Base-by-base conservation (phyloP, 1,140 invertebrate species). In the Heliconius himera region DNA sequence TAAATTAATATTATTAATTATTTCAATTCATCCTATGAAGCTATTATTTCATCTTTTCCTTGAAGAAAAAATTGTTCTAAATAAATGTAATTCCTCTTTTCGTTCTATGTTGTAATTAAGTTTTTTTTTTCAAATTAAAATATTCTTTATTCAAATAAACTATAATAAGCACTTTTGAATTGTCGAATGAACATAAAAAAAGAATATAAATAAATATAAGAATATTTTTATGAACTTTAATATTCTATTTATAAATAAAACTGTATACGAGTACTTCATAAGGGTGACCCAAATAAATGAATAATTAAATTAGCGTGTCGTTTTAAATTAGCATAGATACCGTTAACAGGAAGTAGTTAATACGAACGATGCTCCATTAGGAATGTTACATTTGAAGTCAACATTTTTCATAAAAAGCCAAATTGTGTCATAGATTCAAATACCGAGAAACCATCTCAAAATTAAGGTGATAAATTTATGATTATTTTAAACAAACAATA, bases 271-370 rank as follows among this genome's bases (percentile, higher is more conserved):
- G 3, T 22, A 22, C n/a, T 22, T 56, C 9, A 26, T 66, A 66
- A 29, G 60, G 60, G 60, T 66, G 60, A 29, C 60, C 60, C 4
- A 66, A 74, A 74, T 56, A 74, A 22, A 6, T 56, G 29, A 38
- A 74, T 60, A 56, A 29, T 33, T 74, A 33, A 38, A 74, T 60
- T 74, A 74, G 49, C 29, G 49, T 56, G 60, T 66, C 60, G 60
- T 56, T 56, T n/a, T 33, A 74, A 54, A 74, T 74, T 56, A 74
- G 73, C 51, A 56, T 36, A 56, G 73, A 74, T 26, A 74, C 73
- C 26, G 73, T 74, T 74, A 74, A 38, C 73, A 74, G 73, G 73
- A 74, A 74, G 51, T 9, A 20, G 60, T 29, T 66, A 66, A 26
- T 66, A 66, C 60, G 29, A 66, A 29, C 60, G 60, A 66, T 66